Percentiles rank a stretch among this genome's conserved stretches.
These are phyloP conservation scores for Eulithis testata DNA, from an alignment of 2,888 invertebrate genomes.

Conservation along the genomic window DNA sequence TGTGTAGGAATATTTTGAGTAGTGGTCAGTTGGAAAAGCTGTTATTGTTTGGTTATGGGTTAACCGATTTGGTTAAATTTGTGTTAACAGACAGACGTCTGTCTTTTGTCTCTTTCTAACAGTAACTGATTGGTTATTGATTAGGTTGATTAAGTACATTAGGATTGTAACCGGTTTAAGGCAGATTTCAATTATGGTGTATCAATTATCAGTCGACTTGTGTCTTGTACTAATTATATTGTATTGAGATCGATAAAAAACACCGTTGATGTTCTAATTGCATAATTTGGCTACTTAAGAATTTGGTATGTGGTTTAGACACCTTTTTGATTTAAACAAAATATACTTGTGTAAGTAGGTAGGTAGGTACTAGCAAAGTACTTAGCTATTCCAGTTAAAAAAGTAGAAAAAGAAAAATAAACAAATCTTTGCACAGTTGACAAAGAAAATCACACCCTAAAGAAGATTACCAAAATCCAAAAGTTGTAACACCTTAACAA, in stretches of 20 bases:
- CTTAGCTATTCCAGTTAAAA: background rate
- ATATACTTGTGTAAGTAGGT: too few species aligned
- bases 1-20: constrained; percentile 42
- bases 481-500: constrained; percentile 43
- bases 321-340: too few species aligned
- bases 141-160: constrained; percentile 71
- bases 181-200: constrained; percentile 40
- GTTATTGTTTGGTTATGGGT: constrained; percentile 84
- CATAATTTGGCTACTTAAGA: background rate
- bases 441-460: constrained; percentile 11
- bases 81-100: constrained; percentile 80
- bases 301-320: constrained; percentile 4
- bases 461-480: constrained; percentile 30
- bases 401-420: background rate
- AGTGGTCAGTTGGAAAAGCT: constrained; percentile 81
- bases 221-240: constrained; percentile 16
- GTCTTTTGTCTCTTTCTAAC: constrained; percentile 62
- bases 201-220: constrained; percentile 6
- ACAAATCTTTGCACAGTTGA: background rate
- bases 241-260: background rate
- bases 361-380: too few species aligned
- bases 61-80: constrained; percentile 84
- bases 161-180: constrained; percentile 56
- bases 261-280: constrained; percentile 12
- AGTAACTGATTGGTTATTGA: constrained; percentile 70